Evolutionary conservation across 2,797 vertebrate species (phyloP), one percentile per base, ranked within the genome.

Genomic region (Rhincodon typus): DNA sequence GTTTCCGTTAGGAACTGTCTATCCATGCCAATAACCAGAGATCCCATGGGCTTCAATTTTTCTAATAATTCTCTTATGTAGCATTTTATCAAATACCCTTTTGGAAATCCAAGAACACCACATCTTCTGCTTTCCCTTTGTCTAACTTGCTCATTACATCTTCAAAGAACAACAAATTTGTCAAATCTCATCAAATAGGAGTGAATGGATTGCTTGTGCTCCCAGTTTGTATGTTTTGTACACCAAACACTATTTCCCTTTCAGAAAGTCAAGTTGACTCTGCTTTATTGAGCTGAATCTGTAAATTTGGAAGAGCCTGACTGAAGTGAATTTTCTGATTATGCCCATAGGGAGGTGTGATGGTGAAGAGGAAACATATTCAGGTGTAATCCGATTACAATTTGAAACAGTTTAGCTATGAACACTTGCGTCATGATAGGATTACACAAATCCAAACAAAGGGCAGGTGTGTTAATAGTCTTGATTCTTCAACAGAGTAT

Each of bases 341-440:
- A 12, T 25, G 62, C 7, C 62, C 66, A 67, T n/a, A 84, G 38
- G 46, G 6, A 1, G 66, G 66, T 21, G 34, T 67, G 38, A 62
- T 69, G 19, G 46, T 93, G 90, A 93, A 66, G 30, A 66, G 6
- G 12, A 90, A 91, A 91, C 15, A 25, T 25, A 38, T 62, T 38
- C 5, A 19, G 57, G 10, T 93, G n/a, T 93, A 93, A 93, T 69
- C 90, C 38, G 90, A 93, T 93, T 93, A 93, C 90, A 93, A 42
- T 93, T 12, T 69, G 90, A 69, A 66, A 93, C 90, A 69, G 90
- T 42, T 93, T 69, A 93, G 66, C 66, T 93, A 42, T 42, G 69
- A 93, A 93, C 19, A 69, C 62, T 69, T 93, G n/a, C n/a, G 66
- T 93, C 90, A 42, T 38, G 62, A 91, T 42, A 69, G 23, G 66